Base-by-base conservation (phyloP, 1,140 invertebrate species). In the Colletes latitarsis region DNA sequence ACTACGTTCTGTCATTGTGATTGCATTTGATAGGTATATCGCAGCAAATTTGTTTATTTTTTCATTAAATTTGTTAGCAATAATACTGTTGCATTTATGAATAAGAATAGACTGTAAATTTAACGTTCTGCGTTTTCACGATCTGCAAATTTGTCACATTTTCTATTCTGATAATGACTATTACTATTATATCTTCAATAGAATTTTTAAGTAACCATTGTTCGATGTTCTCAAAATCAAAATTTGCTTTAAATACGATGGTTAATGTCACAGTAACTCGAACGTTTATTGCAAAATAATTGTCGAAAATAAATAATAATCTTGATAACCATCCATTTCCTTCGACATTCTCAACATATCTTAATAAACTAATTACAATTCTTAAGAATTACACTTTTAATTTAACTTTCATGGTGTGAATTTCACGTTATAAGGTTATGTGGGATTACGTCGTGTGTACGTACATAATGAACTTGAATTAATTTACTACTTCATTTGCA, bases 151-250 rank as follows among this genome's bases (percentile, higher is more conserved):
- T 6, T 1, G 21, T 3, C 6, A 21, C 66, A 68, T 52, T n/a
- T 62, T 52, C n/a, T 19, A 5, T n/a, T 57, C 17, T 57, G 3
- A 57, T 19, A 15, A 57, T 19, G 55, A 57, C 6, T 49, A 8
- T 30, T 6, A 15, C 6, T 67, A 57, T 30, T 10, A 0, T 52
- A 15, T 19, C 17, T 39, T 10, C 0, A 10, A 4, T 15, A 14
- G 12, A 14, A 14, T 62, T 9, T 4, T 30, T 46, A 63, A 52
- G 68, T 78, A 30, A 78, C 76, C 76, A 64, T 71, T 39, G 12
- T 72, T 60, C 15, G 19, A 30, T 30, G n/a, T 12, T 52, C n/a
- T 19, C 17, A 17, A 17, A 41, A 67, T 53, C 4, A 1, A 15
- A n/a, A 55, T 4, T 55, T 17, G 6, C 4, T 55, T 55, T 0